Evolutionary conservation across 2,113 vertebrate genomes (phyloP).

Genomic region (Podiceps cristatus): DNA sequence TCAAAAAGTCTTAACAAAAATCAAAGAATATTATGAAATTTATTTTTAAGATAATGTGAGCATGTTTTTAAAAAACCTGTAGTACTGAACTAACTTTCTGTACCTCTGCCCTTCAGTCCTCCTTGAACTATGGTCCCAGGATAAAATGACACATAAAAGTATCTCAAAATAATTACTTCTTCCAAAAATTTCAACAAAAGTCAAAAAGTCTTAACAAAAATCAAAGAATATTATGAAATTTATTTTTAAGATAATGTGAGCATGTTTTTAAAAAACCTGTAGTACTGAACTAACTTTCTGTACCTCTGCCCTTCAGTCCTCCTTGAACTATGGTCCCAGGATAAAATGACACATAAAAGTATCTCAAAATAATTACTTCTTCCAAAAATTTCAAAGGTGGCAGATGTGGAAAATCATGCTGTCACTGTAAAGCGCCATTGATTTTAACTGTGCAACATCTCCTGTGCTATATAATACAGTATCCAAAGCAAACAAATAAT

Average conservation of each 20-base stretch:
- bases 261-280: not conserved
- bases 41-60: not conserved
- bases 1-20: not conserved
- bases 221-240: not conserved
- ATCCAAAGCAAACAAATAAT: conserved; percentile 51
- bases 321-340: not conserved
- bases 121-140: not conserved
- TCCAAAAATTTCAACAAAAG: not conserved
- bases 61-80: not conserved
- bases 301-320: not conserved
- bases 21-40: not conserved
- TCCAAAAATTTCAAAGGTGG: not conserved
- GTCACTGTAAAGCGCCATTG: not conserved
- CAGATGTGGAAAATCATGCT: not conserved
- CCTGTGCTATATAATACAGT: not conserved
- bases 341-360: not conserved
- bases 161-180: not conserved
- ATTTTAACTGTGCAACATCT: not conserved
- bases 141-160: not conserved
- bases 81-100: not conserved
- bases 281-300: not conserved
- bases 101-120: not conserved
- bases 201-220: not conserved
- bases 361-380: not conserved
- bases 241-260: not conserved